Conservation (phyloP, 2,888 invertebrate genomes). For the Chirona hameri region DNA sequence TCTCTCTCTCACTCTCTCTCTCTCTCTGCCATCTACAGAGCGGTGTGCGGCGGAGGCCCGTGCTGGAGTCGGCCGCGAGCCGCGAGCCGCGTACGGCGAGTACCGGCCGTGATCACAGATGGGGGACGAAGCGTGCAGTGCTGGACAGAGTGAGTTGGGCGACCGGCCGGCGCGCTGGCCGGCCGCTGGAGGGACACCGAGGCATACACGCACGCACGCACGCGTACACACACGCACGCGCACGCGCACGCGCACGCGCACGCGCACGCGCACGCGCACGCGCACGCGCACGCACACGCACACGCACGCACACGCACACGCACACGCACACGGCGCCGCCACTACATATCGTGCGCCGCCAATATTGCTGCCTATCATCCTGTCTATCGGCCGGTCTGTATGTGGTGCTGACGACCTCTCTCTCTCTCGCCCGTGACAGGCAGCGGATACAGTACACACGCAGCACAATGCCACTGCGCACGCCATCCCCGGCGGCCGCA, state of each 20-base stretch:
- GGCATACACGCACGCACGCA: background rate
- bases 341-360: background rate
- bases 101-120: background rate
- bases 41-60: background rate
- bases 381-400: too few species aligned
- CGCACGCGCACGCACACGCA: too few species aligned
- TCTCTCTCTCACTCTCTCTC: too few species aligned
- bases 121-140: background rate
- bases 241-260: background rate
- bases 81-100: background rate
- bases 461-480: background rate
- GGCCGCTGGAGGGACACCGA: background rate
- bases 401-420: too few species aligned
- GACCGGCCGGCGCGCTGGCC: background rate
- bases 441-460: background rate
- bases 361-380: too few species aligned
- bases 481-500: background rate
- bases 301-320: too few species aligned
- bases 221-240: too few species aligned
- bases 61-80: background rate
- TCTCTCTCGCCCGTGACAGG: background rate
- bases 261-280: too few species aligned
- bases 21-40: too few species aligned
- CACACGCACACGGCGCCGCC: background rate
- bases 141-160: constrained; percentile 13